These are phyloP conservation scores for Galaxea fascicularis DNA, from an alignment of 92 coral and sea anemone species.

Conservation along the genomic window DNA sequence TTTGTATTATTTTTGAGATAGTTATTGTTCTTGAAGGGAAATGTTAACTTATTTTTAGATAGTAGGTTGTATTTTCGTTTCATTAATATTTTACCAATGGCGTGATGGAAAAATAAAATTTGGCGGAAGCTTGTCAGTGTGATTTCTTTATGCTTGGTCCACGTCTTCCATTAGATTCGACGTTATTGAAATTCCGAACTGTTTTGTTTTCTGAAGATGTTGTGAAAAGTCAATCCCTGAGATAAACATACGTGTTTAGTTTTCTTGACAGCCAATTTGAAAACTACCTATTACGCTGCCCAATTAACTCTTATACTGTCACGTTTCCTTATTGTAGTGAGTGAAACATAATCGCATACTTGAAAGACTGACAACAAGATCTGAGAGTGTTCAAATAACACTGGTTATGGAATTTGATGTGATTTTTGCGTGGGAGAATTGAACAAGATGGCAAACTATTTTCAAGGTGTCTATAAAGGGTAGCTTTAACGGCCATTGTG, in stretches of 20 bases:
- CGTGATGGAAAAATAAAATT: neutral
- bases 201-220: neutral
- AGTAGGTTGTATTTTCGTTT: neutral
- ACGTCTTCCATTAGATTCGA: neutral
- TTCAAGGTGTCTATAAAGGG: too few relatives aligned
- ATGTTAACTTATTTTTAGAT: neutral
- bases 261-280: neutral
- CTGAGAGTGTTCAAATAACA: neutral
- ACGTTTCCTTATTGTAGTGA: neutral
- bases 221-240: too few relatives aligned
- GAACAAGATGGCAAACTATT: too few relatives aligned
- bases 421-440: too few relatives aligned
- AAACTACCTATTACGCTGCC: neutral
- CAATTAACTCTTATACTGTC: constrained; percentile 16
- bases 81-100: neutral
- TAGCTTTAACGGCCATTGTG: too few relatives aligned
- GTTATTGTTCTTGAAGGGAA: neutral
- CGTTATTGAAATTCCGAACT: neutral
- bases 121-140: neutral
- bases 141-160: neutral
- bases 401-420: too few relatives aligned
- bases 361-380: neutral
- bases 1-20: neutral
- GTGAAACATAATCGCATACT: constrained; percentile 17
- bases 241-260: constrained; percentile 7